Evolutionary conservation across 2,113 vertebrate genomes (phyloP), one percentile per base, ranked within the genome.

Genomic region (Lamprotornis superbus): DNA sequence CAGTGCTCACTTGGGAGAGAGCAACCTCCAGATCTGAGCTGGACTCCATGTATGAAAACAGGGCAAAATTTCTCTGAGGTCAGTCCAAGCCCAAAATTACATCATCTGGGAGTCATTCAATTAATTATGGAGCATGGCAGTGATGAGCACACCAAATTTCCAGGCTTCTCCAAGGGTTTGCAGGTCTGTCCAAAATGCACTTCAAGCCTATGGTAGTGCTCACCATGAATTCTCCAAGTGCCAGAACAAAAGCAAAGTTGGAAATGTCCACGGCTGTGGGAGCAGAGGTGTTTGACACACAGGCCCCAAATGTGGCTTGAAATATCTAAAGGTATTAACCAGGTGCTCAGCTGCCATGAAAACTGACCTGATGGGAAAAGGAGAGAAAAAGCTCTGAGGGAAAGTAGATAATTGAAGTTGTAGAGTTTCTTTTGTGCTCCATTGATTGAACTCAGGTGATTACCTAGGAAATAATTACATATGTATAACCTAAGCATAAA

Each of bases 1-100:
- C 10, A 61, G 47, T 20, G 15, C 28, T 61, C 27, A 27, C 21
- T 4, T 46, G 19, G 22, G 31, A 50, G 44, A 63, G 9, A 63
- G 5, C 28, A 80, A 21, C 33, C 37, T 75, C 75, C 44, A 53
- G 19, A 47, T 10, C 21, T 16, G 19, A 74, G 65, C 7, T 61
- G 70, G 60, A 40, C 35, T 28, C 5, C 31, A 46, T 0, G 0
- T 8, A 20, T 1, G 15, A 40, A n/a, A 84, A 40, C 5, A 21
- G 2, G 17, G 25, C 12, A 37, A 19, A 55, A 73, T 23, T n/a
- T 40, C 19, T 63, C 67, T 28, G 15, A 42, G 57, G 19, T 71
- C 25, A 83, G 6, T 11, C 42, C 4, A 3, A 71, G 42, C 25
- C 39, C 53, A 28, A 76, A 94, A 59, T 35, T 8, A 49, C 27